Evolutionary conservation across 2,888 invertebrate species (phyloP), one percentile per base, ranked within the genome.

Genomic region (Achlya flavicornis): DNA sequence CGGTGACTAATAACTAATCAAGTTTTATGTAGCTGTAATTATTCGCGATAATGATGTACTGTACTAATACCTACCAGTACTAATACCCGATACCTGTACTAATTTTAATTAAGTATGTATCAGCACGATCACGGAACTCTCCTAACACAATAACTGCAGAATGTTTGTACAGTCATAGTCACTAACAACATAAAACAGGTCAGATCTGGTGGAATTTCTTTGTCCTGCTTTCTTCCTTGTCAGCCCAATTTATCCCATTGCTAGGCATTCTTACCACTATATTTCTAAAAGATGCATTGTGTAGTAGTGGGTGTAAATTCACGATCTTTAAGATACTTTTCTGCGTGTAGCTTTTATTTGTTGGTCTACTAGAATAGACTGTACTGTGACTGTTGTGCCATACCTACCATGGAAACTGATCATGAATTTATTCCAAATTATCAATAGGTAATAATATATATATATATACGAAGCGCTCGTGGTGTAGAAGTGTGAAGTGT

Each of bases 1-100:
- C 63, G 61, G 48, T 74, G 73, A 71, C 58, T 66, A 63, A 62
- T 35, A 58, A n/a, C 35, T 58, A n/a, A 35, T 58, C 16, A 8
- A 38, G 12, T 35, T 33, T 58, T 33, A 58, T 58, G 16, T 58
- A 58, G 10, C n/a, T 58, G 32, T 33, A 58, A 58, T 58, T 58
- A 58, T 38, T 58, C 38, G 35, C 35, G 58, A 58, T 58, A 58
- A 38, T 35, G 10, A 35, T 12, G 35, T n/a, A 16, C 35, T 41
- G 12, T 58, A 35, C 5, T 5, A 4, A 33, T 33, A 33, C 33
- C 33, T n/a, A n/a, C n/a, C n/a, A n/a, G n/a, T n/a, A n/a, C n/a
- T n/a, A n/a, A n/a, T n/a, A n/a, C n/a, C n/a, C n/a, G n/a, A n/a
- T 58, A 19, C 10, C 16, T 19, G 10, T 35, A 38, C 12, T n/a